These are phyloP conservation scores for Phycodurus eques DNA, from an alignment of 2,113 vertebrate species.

Conservation along the genomic window DNA sequence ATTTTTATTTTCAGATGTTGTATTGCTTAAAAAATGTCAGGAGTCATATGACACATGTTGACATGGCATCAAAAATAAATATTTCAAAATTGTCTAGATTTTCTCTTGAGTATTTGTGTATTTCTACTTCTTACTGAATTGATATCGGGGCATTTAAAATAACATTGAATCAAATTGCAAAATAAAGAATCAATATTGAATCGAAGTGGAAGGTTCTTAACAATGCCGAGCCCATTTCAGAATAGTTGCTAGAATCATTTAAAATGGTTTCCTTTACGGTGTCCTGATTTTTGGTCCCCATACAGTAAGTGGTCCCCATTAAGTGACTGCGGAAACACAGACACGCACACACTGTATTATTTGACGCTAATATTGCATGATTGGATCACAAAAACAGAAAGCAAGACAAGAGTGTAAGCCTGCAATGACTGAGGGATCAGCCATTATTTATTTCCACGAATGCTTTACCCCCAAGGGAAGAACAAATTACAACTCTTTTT, in stretches of 20 bases:
- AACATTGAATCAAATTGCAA: too few species aligned
- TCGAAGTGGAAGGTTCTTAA: too few species aligned
- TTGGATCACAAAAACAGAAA: slow-evolving; percentile 36
- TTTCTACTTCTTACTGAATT: too few species aligned
- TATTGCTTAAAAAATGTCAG: too few species aligned
- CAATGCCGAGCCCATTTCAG: background rate
- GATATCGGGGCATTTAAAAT: too few species aligned
- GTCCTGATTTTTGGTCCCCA: background rate
- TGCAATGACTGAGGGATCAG: slow-evolving; percentile 46
- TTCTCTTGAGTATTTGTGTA: too few species aligned
- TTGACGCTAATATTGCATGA: slow-evolving; percentile 30
- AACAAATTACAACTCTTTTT: slow-evolving; percentile 67
- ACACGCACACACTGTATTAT: background rate
- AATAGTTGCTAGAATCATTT: background rate
- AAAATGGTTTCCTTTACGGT: background rate
- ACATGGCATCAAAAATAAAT: too few species aligned
- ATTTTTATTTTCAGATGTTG: too few species aligned
- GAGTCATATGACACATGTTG: too few species aligned
- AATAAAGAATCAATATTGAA: too few species aligned
- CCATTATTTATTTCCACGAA: slow-evolving; percentile 48
- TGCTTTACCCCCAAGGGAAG: slow-evolving; percentile 41
- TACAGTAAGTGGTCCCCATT: background rate
- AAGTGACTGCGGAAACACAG: background rate
- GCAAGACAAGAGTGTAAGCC: slow-evolving; percentile 4
- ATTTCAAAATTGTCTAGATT: too few species aligned